Percentiles rank a stretch among this genome's conserved stretches.
These are phyloP conservation scores for Ochlodes sylvanus DNA, from an alignment of 2,888 invertebrate species.

Conservation along the genomic window DNA sequence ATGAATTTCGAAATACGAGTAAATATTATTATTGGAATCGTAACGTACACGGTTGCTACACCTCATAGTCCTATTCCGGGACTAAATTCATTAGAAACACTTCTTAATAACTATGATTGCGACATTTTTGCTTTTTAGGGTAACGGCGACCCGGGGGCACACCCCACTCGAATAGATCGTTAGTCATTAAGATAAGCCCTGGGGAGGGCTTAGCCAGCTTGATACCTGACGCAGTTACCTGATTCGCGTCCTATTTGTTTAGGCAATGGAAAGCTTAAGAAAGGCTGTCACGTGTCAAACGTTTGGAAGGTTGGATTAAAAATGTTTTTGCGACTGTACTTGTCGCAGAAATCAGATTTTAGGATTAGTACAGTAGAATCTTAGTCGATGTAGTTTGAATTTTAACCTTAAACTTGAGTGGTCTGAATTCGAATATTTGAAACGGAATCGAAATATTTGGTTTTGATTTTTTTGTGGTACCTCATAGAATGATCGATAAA, in stretches of 20 bases:
- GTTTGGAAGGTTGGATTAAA: not conserved
- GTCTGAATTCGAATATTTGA: too few species aligned
- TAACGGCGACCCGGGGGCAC: conserved; percentile 13
- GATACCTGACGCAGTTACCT: not conserved
- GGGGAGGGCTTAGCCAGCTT: conserved; percentile 20
- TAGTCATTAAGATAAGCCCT: conserved; percentile 32
- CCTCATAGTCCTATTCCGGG: too few species aligned
- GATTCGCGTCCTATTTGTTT: not conserved
- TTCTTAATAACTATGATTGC: conserved; percentile 1
- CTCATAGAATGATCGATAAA: too few species aligned
- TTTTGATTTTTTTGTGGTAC: too few species aligned
- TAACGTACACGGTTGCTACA: too few species aligned
- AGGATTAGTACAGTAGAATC: not conserved
- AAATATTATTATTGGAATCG: too few species aligned
- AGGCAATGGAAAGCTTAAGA: conserved; percentile 3
- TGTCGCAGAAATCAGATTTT: not conserved
- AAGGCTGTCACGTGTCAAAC: not conserved
- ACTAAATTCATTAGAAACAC: not conserved
- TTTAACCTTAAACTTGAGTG: too few species aligned
- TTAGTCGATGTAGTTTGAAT: too few species aligned
- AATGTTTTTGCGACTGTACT: not conserved
- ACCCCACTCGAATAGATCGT: conserved; percentile 30
- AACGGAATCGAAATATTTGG: too few species aligned
- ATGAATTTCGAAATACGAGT: too few species aligned
- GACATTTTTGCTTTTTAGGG: conserved; percentile 22